Evolutionary conservation across 2,888 invertebrate genomes (phyloP).

Genomic region (Heliconius hortense): DNA sequence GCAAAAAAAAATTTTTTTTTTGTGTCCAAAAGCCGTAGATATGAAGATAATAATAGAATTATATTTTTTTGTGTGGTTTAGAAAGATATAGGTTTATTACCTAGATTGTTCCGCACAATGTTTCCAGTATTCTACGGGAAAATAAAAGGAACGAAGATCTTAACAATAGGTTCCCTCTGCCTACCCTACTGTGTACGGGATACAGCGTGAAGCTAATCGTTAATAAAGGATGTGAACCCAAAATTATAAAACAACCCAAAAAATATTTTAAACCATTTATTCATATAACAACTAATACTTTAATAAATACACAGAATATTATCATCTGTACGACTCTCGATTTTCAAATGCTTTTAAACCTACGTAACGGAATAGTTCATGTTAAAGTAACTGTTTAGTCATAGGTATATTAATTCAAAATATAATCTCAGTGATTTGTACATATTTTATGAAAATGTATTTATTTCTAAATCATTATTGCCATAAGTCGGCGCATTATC

Average conservation of each 20-base stretch:
- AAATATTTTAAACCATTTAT: conserved; percentile 41
- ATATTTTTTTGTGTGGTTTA: too few species aligned
- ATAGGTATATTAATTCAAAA: not conserved
- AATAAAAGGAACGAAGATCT: too few species aligned
- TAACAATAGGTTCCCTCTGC: too few species aligned
- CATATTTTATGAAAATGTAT: not conserved
- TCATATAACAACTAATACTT: conserved; percentile 30
- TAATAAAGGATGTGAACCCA: not conserved
- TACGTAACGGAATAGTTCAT: not conserved
- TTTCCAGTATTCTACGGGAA: too few species aligned
- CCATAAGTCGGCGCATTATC: not conserved
- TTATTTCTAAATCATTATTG: not conserved
- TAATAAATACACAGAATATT: conserved; percentile 28
- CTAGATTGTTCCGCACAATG: too few species aligned
- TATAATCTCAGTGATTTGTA: conserved; percentile 11
- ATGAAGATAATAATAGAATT: too few species aligned
- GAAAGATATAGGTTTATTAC: too few species aligned
- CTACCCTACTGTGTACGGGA: too few species aligned
- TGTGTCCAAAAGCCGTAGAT: too few species aligned
- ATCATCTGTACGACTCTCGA: conserved; percentile 6
- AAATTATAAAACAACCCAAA: not conserved
- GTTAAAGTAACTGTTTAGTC: not conserved
- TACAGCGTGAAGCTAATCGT: too few species aligned
- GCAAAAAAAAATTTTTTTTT: too few species aligned
- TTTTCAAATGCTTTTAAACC: conserved; percentile 13